A percentile compares a stretch with the other conserved stretches of the same genome.
These are phyloP conservation scores for Siniperca knerii DNA, from an alignment of 2,113 vertebrate genomes.

Conservation along the genomic window DNA sequence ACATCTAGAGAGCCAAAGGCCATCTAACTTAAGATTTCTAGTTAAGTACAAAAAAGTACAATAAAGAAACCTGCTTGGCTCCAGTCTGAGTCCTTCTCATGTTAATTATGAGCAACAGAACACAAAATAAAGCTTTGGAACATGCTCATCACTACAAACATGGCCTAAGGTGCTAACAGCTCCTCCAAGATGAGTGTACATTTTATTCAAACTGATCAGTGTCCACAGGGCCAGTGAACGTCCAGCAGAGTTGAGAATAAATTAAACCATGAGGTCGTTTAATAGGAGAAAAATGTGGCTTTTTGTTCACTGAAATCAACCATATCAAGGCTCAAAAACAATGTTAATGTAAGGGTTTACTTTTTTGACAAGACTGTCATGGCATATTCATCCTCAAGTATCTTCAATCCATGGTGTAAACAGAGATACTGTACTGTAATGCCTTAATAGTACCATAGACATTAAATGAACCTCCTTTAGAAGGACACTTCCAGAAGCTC, in stretches of 20 bases:
- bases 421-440: conserved; percentile 76
- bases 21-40: conserved; percentile 2
- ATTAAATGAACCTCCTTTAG: conserved; percentile 56
- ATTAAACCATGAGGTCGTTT: conserved; percentile 31
- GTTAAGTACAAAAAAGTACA: neutral
- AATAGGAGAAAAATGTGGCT: conserved; percentile 33
- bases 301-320: conserved; percentile 27
- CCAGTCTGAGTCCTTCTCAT: conserved; percentile 3
- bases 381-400: conserved; percentile 65
- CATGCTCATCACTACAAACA: conserved; percentile 15
- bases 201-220: conserved; percentile 28
- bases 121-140: conserved; percentile 13
- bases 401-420: conserved; percentile 56
- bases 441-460: conserved; percentile 79
- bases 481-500: conserved; percentile 50
- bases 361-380: conserved; percentile 38
- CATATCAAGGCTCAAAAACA: conserved; percentile 40
- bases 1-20: conserved; percentile 12
- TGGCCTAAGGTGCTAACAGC: conserved; percentile 35
- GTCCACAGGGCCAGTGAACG: conserved; percentile 13
- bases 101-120: conserved; percentile 18
- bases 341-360: conserved; percentile 27
- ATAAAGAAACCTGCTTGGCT: conserved; percentile 2
- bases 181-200: conserved; percentile 29
- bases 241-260: conserved; percentile 26